phyloP scores from a whole-genome alignment of 2,113 vertebrate genomes.

The Acrocephalus kingi region DNA sequence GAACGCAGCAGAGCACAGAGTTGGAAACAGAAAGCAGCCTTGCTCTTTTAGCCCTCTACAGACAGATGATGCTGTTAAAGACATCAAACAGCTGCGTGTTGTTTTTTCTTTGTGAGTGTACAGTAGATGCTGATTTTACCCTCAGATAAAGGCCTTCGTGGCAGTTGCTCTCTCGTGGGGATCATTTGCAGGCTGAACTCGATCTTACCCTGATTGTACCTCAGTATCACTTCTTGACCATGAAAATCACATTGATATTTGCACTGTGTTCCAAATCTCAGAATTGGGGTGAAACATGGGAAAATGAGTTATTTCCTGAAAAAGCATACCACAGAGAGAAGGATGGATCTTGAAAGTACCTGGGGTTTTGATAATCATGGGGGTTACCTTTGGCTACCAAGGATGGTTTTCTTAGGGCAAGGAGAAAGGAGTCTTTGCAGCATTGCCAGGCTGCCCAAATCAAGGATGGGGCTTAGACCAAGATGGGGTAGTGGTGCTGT shows the following conservation, averaged over 20 bases:
- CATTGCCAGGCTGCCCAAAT: background rate
- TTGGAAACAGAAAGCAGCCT: conserved; percentile 49
- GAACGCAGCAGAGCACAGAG: background rate
- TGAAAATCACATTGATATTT: background rate
- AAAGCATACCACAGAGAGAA: background rate
- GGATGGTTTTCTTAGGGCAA: background rate
- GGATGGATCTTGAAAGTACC: background rate
- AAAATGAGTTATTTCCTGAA: background rate
- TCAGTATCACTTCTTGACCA: background rate
- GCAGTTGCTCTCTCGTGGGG: background rate
- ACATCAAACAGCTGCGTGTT: conserved; percentile 4
- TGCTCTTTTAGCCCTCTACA: background rate
- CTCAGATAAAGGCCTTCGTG: background rate
- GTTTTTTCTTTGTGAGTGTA: conserved; percentile 5
- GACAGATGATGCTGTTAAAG: background rate
- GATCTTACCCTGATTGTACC: background rate
- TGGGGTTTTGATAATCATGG: background rate
- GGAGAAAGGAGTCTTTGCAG: background rate
- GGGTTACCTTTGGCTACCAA: background rate
- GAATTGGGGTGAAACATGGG: background rate
- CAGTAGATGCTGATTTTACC: conserved; percentile 36
- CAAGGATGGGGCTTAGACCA: background rate
- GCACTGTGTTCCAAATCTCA: background rate
- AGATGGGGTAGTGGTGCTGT: background rate
- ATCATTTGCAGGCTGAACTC: background rate